Evolutionary conservation across 2,888 invertebrate species (phyloP), one percentile per base, ranked within the genome.

Genomic region (Ypsolopha sequella): DNA sequence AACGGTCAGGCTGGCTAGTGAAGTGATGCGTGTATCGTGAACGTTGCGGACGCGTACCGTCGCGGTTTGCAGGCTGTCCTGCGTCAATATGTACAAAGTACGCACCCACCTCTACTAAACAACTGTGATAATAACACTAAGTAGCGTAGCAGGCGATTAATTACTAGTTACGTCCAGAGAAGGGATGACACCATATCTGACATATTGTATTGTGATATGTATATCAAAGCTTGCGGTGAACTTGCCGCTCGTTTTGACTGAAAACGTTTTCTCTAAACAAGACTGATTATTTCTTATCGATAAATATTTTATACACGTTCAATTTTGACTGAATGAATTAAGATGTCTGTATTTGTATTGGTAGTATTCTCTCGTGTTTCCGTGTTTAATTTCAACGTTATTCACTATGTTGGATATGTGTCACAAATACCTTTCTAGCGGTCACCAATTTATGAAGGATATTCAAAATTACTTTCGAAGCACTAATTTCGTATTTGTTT

Each of bases 71-170:
- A 76, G 79, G 78, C 76, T 73, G 76, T 80, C 81, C 81, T 80
- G 82, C 78, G 76, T 79, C 76, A 43, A 72, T 74, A 74, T 86
- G 86, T 87, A 87, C 87, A 86, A 86, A 82, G 86, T 86, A 86
- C 86, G 76, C 86, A 85, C 87, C 87, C 87, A 87, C 87, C 87
- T 87, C 87, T 85, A 78, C 78, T 85, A 85, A 87, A 82, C 84
- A 87, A 86, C 87, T 87, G 87, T 87, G 87, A 87, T 87, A 87
- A 85, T 87, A 87, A 86, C 85, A 86, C 87, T 87, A 87, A 87
- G 87, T 87, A 87, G 87, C 84, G 72, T 87, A 87, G 86, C 85
- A 84, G 86, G 86, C 81, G 80, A 84, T 82, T 84, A 82, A 81
- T 84, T 82, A 80, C 81, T 85, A 85, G 82, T 81, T 80, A 81